Conservation (phyloP, 1,140 invertebrate genomes). For the Aphidius gifuensis region DNA sequence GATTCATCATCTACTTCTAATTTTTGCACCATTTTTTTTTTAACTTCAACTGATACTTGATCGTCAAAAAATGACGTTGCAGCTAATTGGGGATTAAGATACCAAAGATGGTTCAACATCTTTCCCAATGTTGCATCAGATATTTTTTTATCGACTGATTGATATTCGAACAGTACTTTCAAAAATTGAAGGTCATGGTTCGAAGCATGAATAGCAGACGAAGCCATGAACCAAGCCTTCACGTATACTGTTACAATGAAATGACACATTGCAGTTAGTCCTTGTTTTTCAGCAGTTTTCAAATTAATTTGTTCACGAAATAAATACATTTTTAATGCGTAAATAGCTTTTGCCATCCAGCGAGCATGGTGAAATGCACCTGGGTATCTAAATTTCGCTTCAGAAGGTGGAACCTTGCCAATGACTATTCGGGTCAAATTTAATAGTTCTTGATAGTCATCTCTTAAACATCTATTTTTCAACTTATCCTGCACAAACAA, state of each 20-base stretch:
- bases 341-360: conserved; percentile 32
- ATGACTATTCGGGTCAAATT: conserved; percentile 28
- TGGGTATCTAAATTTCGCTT: conserved; percentile 21
- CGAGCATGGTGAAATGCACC: conserved; percentile 30
- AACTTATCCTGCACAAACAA: background rate
- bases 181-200: conserved; percentile 20
- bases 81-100: conserved; percentile 30
- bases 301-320: conserved; percentile 27
- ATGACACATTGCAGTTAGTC: conserved; percentile 21
- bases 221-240: conserved; percentile 23
- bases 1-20: background rate
- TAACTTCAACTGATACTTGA: conserved; percentile 24
- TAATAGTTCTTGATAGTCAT: conserved; percentile 28
- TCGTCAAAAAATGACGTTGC: conserved; percentile 36
- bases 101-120: conserved; percentile 37
- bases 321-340: conserved; percentile 30
- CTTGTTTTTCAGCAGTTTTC: conserved; percentile 1
- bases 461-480: conserved; percentile 8
- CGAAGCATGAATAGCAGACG: conserved; percentile 18
- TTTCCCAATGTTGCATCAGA: conserved; percentile 26
- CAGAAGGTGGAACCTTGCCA: conserved; percentile 11
- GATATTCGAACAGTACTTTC: conserved; percentile 20
- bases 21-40: conserved; percentile 23
- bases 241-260: conserved; percentile 25
- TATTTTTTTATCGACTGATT: conserved; percentile 24